These are phyloP conservation scores for Tiliacea citrago DNA, from an alignment of 2,888 invertebrate species.

Conservation along the genomic window DNA sequence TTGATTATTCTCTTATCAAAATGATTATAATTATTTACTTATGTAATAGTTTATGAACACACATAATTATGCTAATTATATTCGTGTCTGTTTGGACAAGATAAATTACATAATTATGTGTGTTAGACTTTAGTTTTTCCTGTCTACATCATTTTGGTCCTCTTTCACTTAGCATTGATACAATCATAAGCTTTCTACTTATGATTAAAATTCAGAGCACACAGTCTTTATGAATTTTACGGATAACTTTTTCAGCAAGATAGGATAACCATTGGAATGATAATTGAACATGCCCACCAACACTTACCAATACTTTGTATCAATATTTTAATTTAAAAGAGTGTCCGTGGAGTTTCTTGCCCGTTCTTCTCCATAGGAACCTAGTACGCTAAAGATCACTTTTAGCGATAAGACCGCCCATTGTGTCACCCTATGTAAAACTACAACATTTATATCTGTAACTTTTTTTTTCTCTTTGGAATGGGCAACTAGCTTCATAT, in stretches of 20 bases:
- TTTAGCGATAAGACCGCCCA: no score
- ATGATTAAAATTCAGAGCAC: background rate
- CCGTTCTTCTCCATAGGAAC: no score
- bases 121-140: background rate
- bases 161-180: background rate
- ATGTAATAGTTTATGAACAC: background rate
- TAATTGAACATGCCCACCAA: background rate
- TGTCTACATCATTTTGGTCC: background rate
- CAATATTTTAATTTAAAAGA: no score
- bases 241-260: background rate
- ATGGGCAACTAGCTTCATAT: no score
- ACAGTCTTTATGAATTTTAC: background rate
- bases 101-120: background rate
- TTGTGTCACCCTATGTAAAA: no score
- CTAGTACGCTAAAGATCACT: no score
- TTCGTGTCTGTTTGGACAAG: background rate
- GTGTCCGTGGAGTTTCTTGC: no score
- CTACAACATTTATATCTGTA: no score
- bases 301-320: no score
- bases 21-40: background rate
- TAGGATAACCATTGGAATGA: background rate
- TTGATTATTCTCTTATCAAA: conserved; percentile 20
- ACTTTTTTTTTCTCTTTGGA: no score
- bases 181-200: background rate
- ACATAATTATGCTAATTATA: background rate